Evolutionary conservation across 37 sponge, comb jelly and placozoan genomes (phyloP).

Genomic region (Haliclona indistincta): DNA sequence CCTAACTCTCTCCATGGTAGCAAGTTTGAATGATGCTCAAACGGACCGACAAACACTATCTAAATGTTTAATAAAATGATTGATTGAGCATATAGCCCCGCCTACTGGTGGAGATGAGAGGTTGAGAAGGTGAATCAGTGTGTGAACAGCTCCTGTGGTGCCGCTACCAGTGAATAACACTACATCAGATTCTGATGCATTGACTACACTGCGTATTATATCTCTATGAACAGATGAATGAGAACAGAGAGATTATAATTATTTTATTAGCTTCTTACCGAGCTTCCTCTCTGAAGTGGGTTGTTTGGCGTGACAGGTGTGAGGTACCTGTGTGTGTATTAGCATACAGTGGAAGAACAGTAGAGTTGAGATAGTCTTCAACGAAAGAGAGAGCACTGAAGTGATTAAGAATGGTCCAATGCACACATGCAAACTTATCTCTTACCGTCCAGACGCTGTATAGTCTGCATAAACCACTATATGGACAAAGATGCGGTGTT

Average conservation of each 20-base stretch:
- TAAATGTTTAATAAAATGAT: slow-evolving; percentile 2
- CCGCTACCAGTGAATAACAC: slow-evolving; percentile 91
- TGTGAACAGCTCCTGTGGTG: slow-evolving; percentile 80
- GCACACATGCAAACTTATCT: not conserved
- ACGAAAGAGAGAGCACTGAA: slow-evolving; percentile 52
- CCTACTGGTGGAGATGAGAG: slow-evolving; percentile 3
- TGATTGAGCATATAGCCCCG: not conserved
- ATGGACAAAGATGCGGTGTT: not conserved
- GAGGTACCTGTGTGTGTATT: slow-evolving; percentile 91
- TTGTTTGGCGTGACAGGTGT: slow-evolving; percentile 75
- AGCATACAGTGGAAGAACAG: slow-evolving; percentile 82
- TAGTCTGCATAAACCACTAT: slow-evolving; percentile 88
- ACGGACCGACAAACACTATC: slow-evolving; percentile 85
- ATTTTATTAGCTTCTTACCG: slow-evolving; percentile 28
- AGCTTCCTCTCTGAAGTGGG: slow-evolving; percentile 84
- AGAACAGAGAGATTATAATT: not conserved
- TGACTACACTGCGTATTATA: slow-evolving; percentile 80
- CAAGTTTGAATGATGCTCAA: slow-evolving; percentile 90
- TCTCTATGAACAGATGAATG: slow-evolving; percentile 19
- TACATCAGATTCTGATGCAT: slow-evolving; percentile 80
- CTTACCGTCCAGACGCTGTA: slow-evolving; percentile 90
- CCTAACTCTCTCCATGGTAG: slow-evolving; percentile 88
- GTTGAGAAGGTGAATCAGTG: slow-evolving; percentile 69
- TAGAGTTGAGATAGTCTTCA: slow-evolving; percentile 67
- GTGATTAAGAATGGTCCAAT: not conserved